Conservation (phyloP, 2,113 vertebrate species). For the Rhinoderma darwinii region DNA sequence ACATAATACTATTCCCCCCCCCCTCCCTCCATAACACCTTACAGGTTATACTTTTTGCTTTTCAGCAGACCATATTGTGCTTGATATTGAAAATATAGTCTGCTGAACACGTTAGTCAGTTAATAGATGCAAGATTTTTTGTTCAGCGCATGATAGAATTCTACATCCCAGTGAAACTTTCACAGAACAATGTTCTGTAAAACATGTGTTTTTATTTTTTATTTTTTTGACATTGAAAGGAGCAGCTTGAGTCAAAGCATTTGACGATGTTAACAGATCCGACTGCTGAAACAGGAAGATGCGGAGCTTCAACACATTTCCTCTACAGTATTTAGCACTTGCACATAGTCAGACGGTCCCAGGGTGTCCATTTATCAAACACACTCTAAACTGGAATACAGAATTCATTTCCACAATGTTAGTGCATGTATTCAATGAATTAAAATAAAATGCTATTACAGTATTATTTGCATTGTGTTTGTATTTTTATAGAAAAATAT, state of each 20-base stretch:
- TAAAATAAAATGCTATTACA: not conserved
- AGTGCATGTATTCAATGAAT: not conserved
- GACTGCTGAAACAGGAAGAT: constrained; percentile 1
- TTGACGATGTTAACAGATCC: constrained; percentile 36
- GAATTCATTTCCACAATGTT: not conserved
- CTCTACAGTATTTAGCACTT: not conserved
- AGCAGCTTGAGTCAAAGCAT: constrained; percentile 33
- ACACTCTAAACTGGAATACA: not conserved
- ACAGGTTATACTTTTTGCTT: not conserved
- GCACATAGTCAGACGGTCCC: constrained; percentile 21
- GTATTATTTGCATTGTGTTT: not conserved
- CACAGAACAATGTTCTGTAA: not conserved
- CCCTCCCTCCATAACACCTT: not conserved
- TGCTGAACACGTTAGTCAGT: not conserved
- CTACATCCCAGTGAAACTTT: not conserved
- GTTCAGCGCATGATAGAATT: not conserved
- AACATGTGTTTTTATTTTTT: constrained; percentile 9
- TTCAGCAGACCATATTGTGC: not conserved
- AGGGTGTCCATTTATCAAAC: constrained; percentile 20
- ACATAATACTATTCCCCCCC: not conserved
- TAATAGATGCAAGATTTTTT: not conserved
- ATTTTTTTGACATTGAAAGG: not conserved
- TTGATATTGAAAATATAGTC: not conserved
- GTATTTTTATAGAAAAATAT: not conserved
- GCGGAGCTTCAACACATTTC: not conserved